Evolutionary conservation across 2,797 vertebrate genomes (phyloP).

Genomic region (Molossus alvarezi): DNA sequence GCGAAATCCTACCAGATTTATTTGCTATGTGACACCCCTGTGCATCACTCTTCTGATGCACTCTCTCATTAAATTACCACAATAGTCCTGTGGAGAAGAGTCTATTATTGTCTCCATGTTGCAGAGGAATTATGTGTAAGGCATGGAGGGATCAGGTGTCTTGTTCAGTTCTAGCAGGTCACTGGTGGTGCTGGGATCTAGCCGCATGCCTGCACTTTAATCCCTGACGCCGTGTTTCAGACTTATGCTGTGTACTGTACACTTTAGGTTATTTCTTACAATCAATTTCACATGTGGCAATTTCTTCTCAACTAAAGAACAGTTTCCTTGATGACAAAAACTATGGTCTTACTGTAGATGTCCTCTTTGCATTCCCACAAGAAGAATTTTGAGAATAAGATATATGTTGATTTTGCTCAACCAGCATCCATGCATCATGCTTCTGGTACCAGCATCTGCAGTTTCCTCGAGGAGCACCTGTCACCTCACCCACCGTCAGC

Average conservation of each 20-base stretch:
- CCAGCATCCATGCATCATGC: not conserved
- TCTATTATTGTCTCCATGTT: not conserved
- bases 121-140: not conserved
- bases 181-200: not conserved
- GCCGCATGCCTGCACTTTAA: not conserved
- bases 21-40: not conserved
- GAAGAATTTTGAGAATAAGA: not conserved
- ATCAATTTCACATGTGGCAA: not conserved
- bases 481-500: not conserved
- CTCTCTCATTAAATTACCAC: not conserved
- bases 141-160: not conserved
- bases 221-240: not conserved
- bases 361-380: not conserved
- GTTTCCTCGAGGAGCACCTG: not conserved
- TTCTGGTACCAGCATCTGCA: not conserved
- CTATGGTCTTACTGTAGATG: not conserved
- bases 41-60: not conserved
- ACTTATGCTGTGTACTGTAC: not conserved
- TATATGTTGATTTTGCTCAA: not conserved
- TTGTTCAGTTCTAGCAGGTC: slow-evolving; percentile 3
- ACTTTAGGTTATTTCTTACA: slow-evolving; percentile 50
- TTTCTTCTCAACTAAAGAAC: slow-evolving; percentile 3
- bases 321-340: slow-evolving; percentile 50
- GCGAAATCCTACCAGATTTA: not conserved
- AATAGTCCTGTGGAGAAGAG: not conserved